A percentile compares a stretch with the other conserved stretches of the same genome.
These are phyloP conservation scores for Cathartes aura DNA, from an alignment of 2,113 vertebrate genomes.

Conservation along the genomic window DNA sequence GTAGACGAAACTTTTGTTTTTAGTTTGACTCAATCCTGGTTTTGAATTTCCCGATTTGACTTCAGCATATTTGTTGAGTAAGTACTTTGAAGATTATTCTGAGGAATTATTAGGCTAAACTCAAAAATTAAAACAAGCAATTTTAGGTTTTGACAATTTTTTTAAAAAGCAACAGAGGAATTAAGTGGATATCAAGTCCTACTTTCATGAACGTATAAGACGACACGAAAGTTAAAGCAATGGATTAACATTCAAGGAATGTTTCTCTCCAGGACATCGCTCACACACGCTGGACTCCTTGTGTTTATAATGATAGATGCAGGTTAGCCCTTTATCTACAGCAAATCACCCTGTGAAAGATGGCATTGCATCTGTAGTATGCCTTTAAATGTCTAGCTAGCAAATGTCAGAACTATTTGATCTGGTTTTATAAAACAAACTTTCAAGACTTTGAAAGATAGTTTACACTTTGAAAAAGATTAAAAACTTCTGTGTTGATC, in stretches of 20 bases:
- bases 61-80: neutral
- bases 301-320: slow-evolving; percentile 45
- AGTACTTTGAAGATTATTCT: slow-evolving; percentile 10
- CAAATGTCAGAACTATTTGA: slow-evolving; percentile 80
- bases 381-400: slow-evolving; percentile 68
- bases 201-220: slow-evolving; percentile 49
- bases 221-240: slow-evolving; percentile 34
- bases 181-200: slow-evolving; percentile 17
- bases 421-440: slow-evolving; percentile 75
- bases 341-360: slow-evolving; percentile 37
- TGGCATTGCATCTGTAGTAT: neutral
- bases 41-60: neutral
- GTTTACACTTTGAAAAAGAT: slow-evolving; percentile 75
- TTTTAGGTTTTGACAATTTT: slow-evolving; percentile 33
- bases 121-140: slow-evolving; percentile 34
- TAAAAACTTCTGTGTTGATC: slow-evolving; percentile 69
- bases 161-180: neutral
- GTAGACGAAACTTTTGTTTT: neutral
- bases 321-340: slow-evolving; percentile 66
- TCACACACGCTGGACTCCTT: slow-evolving; percentile 47
- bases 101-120: slow-evolving; percentile 47
- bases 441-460: slow-evolving; percentile 70
- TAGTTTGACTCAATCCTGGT: neutral
- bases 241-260: slow-evolving; percentile 64
- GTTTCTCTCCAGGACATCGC: slow-evolving; percentile 56